phyloP scores from a whole-genome alignment of 2,797 vertebrate genomes.

The Momotus momota region DNA sequence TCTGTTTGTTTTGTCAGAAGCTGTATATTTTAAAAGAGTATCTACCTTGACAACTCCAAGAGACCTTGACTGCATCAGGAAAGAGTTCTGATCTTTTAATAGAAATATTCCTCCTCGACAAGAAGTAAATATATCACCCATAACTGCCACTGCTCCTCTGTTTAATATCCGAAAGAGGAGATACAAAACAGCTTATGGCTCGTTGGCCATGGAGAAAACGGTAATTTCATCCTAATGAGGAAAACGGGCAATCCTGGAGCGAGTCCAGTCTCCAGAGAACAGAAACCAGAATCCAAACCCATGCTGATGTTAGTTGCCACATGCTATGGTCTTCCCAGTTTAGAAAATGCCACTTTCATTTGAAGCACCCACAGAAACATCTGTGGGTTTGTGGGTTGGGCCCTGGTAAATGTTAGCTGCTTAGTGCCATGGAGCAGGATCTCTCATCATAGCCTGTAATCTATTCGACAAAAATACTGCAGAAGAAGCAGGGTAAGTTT shows the following conservation, averaged over 20 bases:
- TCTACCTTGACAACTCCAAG: slow-evolving; percentile 3
- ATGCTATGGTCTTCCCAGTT: not conserved
- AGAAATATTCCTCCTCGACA: slow-evolving; percentile 7
- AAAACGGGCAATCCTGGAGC: not conserved
- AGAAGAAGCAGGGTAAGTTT: not conserved
- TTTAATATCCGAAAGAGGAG: not conserved
- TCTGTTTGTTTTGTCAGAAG: not conserved
- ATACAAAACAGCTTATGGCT: not conserved
- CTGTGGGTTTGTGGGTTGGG: slow-evolving; percentile 6
- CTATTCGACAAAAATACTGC: not conserved
- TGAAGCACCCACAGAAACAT: slow-evolving; percentile 1
- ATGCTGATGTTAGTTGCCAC: not conserved
- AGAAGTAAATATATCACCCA: not conserved
- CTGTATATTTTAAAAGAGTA: not conserved
- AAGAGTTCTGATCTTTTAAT: slow-evolving; percentile 10
- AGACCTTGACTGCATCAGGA: slow-evolving; percentile 20
- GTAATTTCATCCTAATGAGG: not conserved
- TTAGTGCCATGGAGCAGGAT: not conserved
- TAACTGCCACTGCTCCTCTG: not conserved
- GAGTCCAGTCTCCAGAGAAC: not conserved
- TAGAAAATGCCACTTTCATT: slow-evolving; percentile 32
- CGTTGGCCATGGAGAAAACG: not conserved
- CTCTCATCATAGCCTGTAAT: not conserved
- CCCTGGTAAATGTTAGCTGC: not conserved
- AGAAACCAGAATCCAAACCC: not conserved